Evolutionary conservation across 2,797 vertebrate species (phyloP).

Genomic region (Gambelia wislizenii): DNA sequence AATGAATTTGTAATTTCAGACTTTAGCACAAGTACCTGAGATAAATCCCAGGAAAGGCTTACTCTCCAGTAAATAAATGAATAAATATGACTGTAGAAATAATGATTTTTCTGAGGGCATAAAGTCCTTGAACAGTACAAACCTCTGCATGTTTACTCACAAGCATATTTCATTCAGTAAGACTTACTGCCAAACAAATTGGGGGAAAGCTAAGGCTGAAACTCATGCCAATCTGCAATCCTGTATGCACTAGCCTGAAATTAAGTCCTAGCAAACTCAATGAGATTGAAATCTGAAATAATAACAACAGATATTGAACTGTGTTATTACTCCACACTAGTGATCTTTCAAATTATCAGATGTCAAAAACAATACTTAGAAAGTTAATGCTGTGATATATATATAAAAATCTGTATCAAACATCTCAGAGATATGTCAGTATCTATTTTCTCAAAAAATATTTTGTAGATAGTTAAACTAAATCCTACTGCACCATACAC

Average conservation of each 20-base stretch:
- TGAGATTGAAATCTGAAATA: background rate
- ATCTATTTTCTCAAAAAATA: conserved; percentile 29
- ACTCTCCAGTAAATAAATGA: background rate
- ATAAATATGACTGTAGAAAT: background rate
- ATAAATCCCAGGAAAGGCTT: background rate
- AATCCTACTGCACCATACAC: background rate
- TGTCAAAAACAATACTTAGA: background rate
- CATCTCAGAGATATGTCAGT: background rate
- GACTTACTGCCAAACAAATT: background rate
- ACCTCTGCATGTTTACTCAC: background rate
- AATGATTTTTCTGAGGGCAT: background rate
- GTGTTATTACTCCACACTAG: background rate
- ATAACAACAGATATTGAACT: background rate
- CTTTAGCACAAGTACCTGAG: background rate
- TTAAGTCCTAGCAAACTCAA: background rate
- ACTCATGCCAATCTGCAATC: background rate
- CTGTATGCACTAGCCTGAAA: background rate
- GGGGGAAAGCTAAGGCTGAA: too few relatives aligned
- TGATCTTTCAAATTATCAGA: background rate
- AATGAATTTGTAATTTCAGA: too few relatives aligned
- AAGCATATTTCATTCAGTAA: background rate
- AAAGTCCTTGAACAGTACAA: background rate
- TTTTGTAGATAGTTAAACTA: too few relatives aligned
- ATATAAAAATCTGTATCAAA: fast-evolving
- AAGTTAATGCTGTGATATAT: background rate